phyloP scores from a whole-genome alignment of 1,140 invertebrate genomes.

The Cherax destructor region DNA sequence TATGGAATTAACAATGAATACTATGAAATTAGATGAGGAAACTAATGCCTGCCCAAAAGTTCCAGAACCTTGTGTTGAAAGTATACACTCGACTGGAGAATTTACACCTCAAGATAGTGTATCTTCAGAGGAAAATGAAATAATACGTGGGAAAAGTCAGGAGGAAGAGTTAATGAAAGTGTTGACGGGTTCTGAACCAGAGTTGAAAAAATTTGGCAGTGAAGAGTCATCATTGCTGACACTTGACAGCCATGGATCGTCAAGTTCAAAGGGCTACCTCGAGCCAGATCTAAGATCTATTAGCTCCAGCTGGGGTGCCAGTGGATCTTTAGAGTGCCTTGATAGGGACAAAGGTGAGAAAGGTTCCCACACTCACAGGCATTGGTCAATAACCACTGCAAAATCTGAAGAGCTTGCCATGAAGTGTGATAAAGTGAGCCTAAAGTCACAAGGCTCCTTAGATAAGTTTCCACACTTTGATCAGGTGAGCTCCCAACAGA shows the following conservation, averaged over 20 bases:
- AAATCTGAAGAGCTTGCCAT: conserved; percentile 47
- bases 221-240: conserved; percentile 26
- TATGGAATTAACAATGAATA: neutral
- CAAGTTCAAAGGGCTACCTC: conserved; percentile 36
- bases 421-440: conserved; percentile 57
- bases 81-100: neutral
- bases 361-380: conserved; percentile 1
- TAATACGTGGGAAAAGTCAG: neutral
- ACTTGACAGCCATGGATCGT: conserved; percentile 18
- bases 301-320: conserved; percentile 24
- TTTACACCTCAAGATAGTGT: neutral
- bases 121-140: neutral
- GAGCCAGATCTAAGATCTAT: conserved; percentile 36
- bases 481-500: conserved; percentile 60
- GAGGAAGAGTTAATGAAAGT: neutral
- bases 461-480: conserved; percentile 71
- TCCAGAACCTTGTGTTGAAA: neutral
- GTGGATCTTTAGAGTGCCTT: conserved; percentile 53
- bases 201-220: conserved; percentile 37
- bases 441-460: conserved; percentile 66
- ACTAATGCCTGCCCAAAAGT: neutral
- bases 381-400: conserved; percentile 38
- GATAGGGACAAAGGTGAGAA: neutral
- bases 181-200: neutral
- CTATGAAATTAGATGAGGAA: neutral